Evolutionary conservation across 2,888 invertebrate genomes (phyloP).

Genomic region (Dromius quadrimaculatus): DNA sequence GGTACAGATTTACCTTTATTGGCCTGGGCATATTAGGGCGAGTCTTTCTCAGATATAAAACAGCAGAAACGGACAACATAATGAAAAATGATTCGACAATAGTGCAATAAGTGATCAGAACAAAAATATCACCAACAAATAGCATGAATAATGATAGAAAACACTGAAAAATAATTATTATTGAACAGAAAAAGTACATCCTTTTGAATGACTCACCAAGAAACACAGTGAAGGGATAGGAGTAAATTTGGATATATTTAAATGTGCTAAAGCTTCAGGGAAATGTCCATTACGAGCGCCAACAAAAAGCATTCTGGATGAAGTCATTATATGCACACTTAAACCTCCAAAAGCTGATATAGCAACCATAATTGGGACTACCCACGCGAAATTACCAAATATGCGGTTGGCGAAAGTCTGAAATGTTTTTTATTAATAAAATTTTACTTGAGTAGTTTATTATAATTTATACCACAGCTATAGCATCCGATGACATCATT

Average conservation of each 20-base stretch:
- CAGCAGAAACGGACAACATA: constrained; percentile 85
- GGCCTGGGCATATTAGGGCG: constrained; percentile 84
- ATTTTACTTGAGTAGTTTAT: neutral
- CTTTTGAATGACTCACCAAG: constrained; percentile 78
- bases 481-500: constrained; percentile 90
- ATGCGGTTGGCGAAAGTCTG: constrained; percentile 88
- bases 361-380: constrained; percentile 92
- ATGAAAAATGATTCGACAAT: constrained; percentile 95
- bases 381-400: constrained; percentile 80
- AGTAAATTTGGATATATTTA: constrained; percentile 80
- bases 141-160: constrained; percentile 87
- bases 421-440: constrained; percentile 55
- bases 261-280: constrained; percentile 83
- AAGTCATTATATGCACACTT: constrained; percentile 95
- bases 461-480: constrained; percentile 82
- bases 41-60: constrained; percentile 86
- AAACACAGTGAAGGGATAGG: constrained; percentile 87
- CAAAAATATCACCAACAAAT: constrained; percentile 84
- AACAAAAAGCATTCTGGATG: constrained; percentile 91
- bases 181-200: too few species aligned
- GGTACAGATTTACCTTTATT: constrained; percentile 75
- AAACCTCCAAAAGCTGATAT: constrained; percentile 93
- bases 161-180: too few species aligned
- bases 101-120: constrained; percentile 90
- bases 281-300: constrained; percentile 92